Evolutionary conservation across 2,797 vertebrate genomes (phyloP).

Genomic region (Sciurus carolinensis): DNA sequence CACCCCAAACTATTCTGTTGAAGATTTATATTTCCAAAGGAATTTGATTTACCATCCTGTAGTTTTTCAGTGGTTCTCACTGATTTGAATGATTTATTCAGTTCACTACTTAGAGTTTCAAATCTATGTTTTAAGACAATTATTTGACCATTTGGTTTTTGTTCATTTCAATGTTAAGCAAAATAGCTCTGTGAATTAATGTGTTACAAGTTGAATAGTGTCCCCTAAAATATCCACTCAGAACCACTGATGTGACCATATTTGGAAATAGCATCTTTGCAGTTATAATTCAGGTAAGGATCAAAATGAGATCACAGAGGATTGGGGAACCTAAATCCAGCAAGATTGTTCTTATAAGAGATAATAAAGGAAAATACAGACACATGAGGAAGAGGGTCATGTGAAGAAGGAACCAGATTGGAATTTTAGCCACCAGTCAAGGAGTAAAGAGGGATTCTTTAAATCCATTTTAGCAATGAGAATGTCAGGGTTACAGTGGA

Average conservation of each 20-base stretch:
- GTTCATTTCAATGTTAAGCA: not conserved
- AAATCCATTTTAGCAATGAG: not conserved
- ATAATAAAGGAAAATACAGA: rapidly evolving
- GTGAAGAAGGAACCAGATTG: too few relatives aligned
- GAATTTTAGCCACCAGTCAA: not conserved
- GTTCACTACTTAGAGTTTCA: not conserved
- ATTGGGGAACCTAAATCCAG: not conserved
- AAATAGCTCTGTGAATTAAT: not conserved
- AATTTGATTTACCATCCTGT: too few relatives aligned
- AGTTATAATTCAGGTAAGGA: not conserved
- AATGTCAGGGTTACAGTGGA: not conserved
- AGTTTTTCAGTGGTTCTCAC: too few relatives aligned
- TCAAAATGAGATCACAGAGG: not conserved
- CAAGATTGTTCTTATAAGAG: not conserved
- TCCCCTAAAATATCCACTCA: not conserved
- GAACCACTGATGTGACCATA: not conserved
- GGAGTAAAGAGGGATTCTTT: not conserved
- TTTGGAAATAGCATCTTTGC: not conserved
- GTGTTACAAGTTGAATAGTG: not conserved
- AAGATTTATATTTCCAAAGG: not conserved
- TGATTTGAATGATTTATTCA: too few relatives aligned
- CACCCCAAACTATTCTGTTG: not conserved
- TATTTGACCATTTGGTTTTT: not conserved
- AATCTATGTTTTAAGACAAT: not conserved
- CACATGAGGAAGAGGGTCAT: not conserved